These are phyloP conservation scores for Eulemur mongoz DNA, from an alignment of 2,797 vertebrate genomes.

Conservation along the genomic window DNA sequence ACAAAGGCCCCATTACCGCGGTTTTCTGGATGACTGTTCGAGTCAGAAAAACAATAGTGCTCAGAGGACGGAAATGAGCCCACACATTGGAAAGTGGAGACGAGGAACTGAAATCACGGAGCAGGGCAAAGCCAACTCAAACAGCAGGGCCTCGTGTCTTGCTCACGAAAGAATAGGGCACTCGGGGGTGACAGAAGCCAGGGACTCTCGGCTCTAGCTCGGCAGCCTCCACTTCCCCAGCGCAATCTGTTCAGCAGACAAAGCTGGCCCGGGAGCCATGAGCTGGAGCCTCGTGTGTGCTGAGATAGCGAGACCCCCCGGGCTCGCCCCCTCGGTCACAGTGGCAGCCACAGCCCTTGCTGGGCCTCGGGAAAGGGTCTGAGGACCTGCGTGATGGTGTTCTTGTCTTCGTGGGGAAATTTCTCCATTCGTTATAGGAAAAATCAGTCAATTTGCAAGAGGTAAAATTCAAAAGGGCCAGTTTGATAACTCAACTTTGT, in stretches of 20 bases:
- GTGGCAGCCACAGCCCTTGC: no score
- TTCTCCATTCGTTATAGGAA: not conserved
- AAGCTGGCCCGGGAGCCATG: not conserved
- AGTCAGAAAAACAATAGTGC: slow-evolving; percentile 62
- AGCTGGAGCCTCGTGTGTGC: not conserved
- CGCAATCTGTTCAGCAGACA: not conserved
- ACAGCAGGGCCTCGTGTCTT: slow-evolving; percentile 25
- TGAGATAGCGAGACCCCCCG: not conserved
- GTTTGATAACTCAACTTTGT: not conserved
- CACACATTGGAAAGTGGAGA: slow-evolving; percentile 11
- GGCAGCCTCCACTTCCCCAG: not conserved
- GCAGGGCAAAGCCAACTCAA: slow-evolving; percentile 53
- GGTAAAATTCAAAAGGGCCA: slow-evolving; percentile 17
- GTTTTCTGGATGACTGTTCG: slow-evolving; percentile 54
- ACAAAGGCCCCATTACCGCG: slow-evolving; percentile 45
- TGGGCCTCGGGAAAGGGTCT: not conserved
- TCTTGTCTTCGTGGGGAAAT: not conserved
- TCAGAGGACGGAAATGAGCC: slow-evolving; percentile 51
- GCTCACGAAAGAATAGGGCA: not conserved
- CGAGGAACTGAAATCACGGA: slow-evolving; percentile 50
- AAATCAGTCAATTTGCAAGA: not conserved
- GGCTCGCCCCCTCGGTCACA: not conserved
- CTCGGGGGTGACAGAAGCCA: not conserved
- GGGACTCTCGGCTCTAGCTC: not conserved
- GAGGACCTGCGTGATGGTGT: not conserved